A percentile compares a stretch with the other conserved stretches of the same genome.
Conservation (phyloP, 2,113 vertebrate species). For the Alligator mississippiensis region DNA sequence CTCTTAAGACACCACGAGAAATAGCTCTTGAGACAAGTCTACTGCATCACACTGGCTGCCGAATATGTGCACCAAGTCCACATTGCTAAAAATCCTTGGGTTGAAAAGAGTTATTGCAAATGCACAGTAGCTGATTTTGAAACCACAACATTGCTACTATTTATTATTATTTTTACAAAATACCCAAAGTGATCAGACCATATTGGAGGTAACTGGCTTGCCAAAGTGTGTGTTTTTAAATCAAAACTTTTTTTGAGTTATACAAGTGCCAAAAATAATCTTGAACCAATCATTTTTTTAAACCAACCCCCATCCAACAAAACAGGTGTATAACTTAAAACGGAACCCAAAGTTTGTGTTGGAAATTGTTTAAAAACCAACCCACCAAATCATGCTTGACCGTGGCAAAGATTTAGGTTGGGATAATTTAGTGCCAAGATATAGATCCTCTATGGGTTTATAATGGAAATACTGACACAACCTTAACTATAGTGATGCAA, state of each 20-base stretch:
- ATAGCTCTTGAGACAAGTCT: not conserved
- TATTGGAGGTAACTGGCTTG: constrained; percentile 71
- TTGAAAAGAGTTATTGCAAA: constrained; percentile 74
- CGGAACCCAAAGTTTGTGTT: constrained; percentile 58
- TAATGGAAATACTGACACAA: constrained; percentile 71
- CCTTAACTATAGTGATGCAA: constrained; percentile 68
- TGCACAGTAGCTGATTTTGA: constrained; percentile 71
- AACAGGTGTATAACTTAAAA: constrained; percentile 65
- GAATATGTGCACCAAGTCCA: not conserved
- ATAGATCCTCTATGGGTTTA: constrained; percentile 62
- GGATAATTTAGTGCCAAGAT: constrained; percentile 66
- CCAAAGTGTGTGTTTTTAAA: constrained; percentile 65
- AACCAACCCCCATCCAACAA: constrained; percentile 61
- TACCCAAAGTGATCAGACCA: constrained; percentile 72
- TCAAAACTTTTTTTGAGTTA: constrained; percentile 73
- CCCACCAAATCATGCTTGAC: constrained; percentile 46
- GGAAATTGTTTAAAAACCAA: constrained; percentile 63
- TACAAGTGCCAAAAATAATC: constrained; percentile 72
- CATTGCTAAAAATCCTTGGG: not conserved
- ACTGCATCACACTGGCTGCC: not conserved
- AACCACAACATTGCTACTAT: constrained; percentile 74
- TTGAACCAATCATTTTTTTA: constrained; percentile 41
- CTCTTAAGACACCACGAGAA: not conserved
- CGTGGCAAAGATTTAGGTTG: constrained; percentile 40
- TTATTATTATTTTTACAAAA: constrained; percentile 78